Conservation (phyloP, 1,140 invertebrate genomes). For the Eueides isabella region DNA sequence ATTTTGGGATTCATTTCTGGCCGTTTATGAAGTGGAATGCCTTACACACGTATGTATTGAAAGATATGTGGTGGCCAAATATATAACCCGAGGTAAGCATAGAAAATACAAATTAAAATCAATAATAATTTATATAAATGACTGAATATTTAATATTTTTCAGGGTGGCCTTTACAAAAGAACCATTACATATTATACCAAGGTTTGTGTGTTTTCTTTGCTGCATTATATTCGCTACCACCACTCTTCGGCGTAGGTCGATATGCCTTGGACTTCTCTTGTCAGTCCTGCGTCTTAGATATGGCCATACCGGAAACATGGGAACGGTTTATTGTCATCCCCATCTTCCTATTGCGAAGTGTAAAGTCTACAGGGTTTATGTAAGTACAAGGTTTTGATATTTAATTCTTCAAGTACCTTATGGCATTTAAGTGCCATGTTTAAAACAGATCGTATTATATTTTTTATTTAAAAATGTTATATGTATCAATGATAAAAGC, state of each 20-base stretch:
- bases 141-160: slow-evolving; percentile 37
- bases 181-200: slow-evolving; percentile 57
- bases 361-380: slow-evolving; percentile 62
- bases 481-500: too few relatives aligned
- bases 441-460: too few relatives aligned
- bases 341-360: slow-evolving; percentile 58
- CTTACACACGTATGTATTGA: slow-evolving; percentile 72
- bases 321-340: slow-evolving; percentile 50
- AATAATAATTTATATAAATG: slow-evolving; percentile 1
- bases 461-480: too few relatives aligned
- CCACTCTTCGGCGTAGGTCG: slow-evolving; percentile 57
- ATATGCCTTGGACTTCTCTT: slow-evolving; percentile 60
- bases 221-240: slow-evolving; percentile 52
- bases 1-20: slow-evolving; percentile 67
- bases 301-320: slow-evolving; percentile 56
- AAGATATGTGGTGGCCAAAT: slow-evolving; percentile 69
- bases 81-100: slow-evolving; percentile 59
- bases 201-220: slow-evolving; percentile 49
- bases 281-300: slow-evolving; percentile 56
- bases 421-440: too few relatives aligned
- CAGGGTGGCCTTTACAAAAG: slow-evolving; percentile 58
- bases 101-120: slow-evolving; percentile 6
- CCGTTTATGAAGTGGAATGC: slow-evolving; percentile 67
- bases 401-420: too few relatives aligned
- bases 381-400: slow-evolving; percentile 44